These are phyloP conservation scores for Dinomys branickii DNA, from an alignment of 2,113 vertebrate genomes.

Conservation along the genomic window DNA sequence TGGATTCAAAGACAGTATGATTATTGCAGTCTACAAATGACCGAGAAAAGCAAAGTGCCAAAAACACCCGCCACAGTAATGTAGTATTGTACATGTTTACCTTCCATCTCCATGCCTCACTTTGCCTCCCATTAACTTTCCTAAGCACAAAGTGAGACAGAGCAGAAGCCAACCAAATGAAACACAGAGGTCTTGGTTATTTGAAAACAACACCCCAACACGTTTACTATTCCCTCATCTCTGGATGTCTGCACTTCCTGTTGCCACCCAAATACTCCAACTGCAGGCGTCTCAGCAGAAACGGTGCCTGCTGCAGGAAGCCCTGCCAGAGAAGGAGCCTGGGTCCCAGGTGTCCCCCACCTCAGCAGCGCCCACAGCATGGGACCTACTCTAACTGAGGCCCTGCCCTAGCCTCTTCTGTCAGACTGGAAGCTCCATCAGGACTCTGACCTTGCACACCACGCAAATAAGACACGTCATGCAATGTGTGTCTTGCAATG, in stretches of 20 bases:
- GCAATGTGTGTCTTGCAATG: too few species aligned
- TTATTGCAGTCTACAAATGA: not conserved
- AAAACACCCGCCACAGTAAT: not conserved
- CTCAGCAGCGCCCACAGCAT: not conserved
- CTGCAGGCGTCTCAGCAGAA: not conserved
- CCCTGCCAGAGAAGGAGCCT: not conserved
- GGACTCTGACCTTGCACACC: not conserved
- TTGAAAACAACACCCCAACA: too few species aligned
- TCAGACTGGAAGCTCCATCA: not conserved
- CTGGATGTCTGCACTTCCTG: too few species aligned
- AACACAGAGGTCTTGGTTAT: not conserved
- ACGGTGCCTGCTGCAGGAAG: not conserved
- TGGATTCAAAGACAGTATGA: not conserved
- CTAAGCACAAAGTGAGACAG: not conserved
- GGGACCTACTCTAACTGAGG: not conserved
- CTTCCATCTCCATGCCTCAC: not conserved
- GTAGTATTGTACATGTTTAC: not conserved
- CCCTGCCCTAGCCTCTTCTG: not conserved
- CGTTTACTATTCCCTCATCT: not conserved
- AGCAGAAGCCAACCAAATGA: not conserved
- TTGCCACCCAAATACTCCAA: not conserved
- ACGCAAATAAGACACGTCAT: not conserved
- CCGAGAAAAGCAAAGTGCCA: not conserved
- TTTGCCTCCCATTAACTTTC: not conserved
- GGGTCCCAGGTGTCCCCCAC: not conserved